These are phyloP conservation scores for Platycercus adscitus DNA, from an alignment of 2,113 vertebrate genomes.

Conservation along the genomic window DNA sequence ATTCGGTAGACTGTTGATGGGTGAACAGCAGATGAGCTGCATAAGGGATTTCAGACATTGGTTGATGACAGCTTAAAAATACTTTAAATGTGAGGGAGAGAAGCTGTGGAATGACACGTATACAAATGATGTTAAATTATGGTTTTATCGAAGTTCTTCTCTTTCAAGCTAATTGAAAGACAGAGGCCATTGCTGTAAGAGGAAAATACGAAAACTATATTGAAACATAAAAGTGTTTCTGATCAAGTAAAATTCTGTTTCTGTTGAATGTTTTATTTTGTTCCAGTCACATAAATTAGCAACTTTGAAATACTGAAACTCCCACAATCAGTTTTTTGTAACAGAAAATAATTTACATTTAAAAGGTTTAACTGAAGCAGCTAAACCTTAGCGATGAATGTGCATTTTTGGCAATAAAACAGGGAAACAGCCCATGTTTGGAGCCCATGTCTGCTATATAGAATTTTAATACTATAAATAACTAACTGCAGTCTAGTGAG, in stretches of 20 bases:
- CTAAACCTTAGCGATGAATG: conserved; percentile 41
- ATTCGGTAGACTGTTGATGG: not conserved
- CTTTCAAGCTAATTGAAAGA: conserved; percentile 58
- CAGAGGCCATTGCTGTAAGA: conserved; percentile 37
- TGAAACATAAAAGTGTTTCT: conserved; percentile 61
- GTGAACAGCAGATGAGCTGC: not conserved
- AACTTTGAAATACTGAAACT: conserved; percentile 66
- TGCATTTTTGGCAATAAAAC: conserved; percentile 36
- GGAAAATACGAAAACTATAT: conserved; percentile 23
- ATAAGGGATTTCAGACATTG: not conserved
- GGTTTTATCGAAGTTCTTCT: conserved; percentile 48
- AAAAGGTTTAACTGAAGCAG: conserved; percentile 63
- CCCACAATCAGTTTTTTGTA: conserved; percentile 64
- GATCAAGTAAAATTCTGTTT: conserved; percentile 70
- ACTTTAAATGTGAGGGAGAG: not conserved
- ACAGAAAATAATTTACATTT: conserved; percentile 69
- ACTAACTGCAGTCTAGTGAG: not conserved
- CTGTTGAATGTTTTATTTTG: conserved; percentile 72
- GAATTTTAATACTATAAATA: conserved; percentile 32
- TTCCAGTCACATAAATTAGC: conserved; percentile 69
- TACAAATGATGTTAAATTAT: not conserved
- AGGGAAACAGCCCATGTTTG: not conserved
- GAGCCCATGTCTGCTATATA: not conserved
- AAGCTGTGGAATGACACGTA: not conserved
- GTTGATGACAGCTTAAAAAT: not conserved